phyloP scores from a whole-genome alignment of 2,797 vertebrate genomes.

The Helarctos malayanus region DNA sequence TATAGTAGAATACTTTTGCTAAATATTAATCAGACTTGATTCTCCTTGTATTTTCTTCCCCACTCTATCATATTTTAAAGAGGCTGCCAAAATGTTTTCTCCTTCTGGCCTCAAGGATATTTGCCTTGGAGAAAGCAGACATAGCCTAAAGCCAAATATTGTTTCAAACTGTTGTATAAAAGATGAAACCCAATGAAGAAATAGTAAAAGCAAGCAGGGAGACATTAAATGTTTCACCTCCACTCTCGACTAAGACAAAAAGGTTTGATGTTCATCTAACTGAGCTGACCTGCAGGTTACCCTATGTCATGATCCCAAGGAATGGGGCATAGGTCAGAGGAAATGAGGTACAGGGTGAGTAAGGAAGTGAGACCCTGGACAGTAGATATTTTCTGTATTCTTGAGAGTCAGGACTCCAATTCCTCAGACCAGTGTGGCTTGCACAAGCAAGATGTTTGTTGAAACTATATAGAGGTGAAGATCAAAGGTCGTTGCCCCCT shows the following conservation, averaged over 20 bases:
- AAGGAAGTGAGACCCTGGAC: neutral
- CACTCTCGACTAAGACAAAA: neutral
- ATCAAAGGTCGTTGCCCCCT: neutral
- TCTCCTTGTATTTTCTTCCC: neutral
- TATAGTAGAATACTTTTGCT: neutral
- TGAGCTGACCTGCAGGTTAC: neutral
- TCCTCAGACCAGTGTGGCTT: neutral
- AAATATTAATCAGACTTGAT: neutral
- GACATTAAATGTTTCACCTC: neutral
- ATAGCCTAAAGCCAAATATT: constrained; percentile 40
- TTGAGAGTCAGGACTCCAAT: neutral
- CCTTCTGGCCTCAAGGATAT: constrained; percentile 13
- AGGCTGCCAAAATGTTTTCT: neutral
- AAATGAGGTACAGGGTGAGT: neutral
- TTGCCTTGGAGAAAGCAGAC: constrained; percentile 52
- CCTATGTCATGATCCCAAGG: neutral
- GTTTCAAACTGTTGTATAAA: constrained; percentile 40
- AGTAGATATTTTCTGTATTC: neutral
- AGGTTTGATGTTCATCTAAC: neutral
- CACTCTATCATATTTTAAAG: neutral
- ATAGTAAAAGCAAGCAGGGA: neutral
- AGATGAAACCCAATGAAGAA: constrained; percentile 28
- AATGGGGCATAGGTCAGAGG: neutral
- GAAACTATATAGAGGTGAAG: neutral
- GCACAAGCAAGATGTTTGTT: neutral